Base-by-base conservation (phyloP, 2,888 invertebrate genomes). In the Trachelus tabidus region DNA sequence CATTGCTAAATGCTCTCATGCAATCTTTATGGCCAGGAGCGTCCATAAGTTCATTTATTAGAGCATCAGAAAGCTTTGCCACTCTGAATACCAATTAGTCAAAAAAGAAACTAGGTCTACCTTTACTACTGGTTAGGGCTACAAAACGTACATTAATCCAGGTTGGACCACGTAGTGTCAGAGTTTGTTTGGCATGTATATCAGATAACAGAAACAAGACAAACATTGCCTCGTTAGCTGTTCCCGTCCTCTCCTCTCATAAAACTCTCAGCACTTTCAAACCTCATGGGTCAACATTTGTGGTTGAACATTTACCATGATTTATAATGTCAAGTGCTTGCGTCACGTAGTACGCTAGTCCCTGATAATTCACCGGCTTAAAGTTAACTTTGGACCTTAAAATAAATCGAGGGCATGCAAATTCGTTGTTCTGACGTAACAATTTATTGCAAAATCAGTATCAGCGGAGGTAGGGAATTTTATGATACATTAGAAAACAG, bases 181-280 rank as follows among this genome's bases (percentile, higher is more conserved):
- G 34, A 71, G 37, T 76, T 78, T 76, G 78, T 78, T 78, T 78
- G 78, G 73, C 78, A 68, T 76, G 76, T 73, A 73, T 78, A 78
- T 78, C 78, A 78, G 78, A 78, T 78, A 78, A 78, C 71, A 40
- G 73, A 68, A 40, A 76, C 78, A 78, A 73, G 76, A 73, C 73
- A 78, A 78, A 78, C 78, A 78, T 76, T 68, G 33, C 76, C 73
- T 78, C 78, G 76, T 78, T 78, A 78, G 75, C 76, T 37, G 68
- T 75, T 73, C 75, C 68, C 76, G 33, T 37, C 76, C 68, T 34
- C 12, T 12, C 31, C 31, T 71, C 71, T 31, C 40, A 56, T 33
- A 73, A 35, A 23, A 78, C 69, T 31, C 73, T 76, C 15, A 40
- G 12, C 76, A 78, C 76, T 76, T 76, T 78, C 34, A 73, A 78